Percentiles rank a stretch among this genome's conserved stretches.
These are phyloP conservation scores for Stomatorhinus ivindoensis DNA, from an alignment of 2,113 vertebrate genomes.

Conservation along the genomic window DNA sequence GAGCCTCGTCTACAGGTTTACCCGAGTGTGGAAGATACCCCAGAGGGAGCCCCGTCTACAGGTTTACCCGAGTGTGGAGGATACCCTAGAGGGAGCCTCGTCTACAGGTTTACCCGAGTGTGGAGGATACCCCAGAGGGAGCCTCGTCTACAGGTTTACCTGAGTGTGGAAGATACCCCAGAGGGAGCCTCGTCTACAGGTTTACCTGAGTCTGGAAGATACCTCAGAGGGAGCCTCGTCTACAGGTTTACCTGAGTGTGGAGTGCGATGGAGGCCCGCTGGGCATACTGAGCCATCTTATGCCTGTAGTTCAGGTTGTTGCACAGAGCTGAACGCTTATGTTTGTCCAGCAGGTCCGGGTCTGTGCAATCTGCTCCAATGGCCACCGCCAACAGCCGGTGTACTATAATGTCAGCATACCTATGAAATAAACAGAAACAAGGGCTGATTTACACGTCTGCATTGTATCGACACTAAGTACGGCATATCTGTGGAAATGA, in stretches of 20 bases:
- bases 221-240: not conserved
- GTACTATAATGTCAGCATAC: constrained; percentile 92
- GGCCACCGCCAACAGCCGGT: constrained; percentile 84
- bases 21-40: constrained; percentile 47
- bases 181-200: not conserved
- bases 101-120: constrained; percentile 68
- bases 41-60: not conserved
- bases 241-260: constrained; percentile 77
- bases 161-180: constrained; percentile 56
- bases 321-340: constrained; percentile 79
- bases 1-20: constrained; percentile 31
- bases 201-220: constrained; percentile 67
- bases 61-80: constrained; percentile 69
- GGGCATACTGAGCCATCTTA: constrained; percentile 96
- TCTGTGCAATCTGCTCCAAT: constrained; percentile 84
- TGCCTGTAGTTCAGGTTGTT: constrained; percentile 95
- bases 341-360: constrained; percentile 87
- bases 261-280: constrained; percentile 89
- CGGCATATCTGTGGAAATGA: not conserved
- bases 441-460: not conserved
- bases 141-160: constrained; percentile 48
- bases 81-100: not conserved
- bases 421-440: constrained; percentile 44
- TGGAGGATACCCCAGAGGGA: not conserved
- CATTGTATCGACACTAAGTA: not conserved